A percentile compares a stretch with the other conserved stretches of the same genome.
Conservation (phyloP, 2,888 invertebrate genomes). For the Ephialtes manifestator region DNA sequence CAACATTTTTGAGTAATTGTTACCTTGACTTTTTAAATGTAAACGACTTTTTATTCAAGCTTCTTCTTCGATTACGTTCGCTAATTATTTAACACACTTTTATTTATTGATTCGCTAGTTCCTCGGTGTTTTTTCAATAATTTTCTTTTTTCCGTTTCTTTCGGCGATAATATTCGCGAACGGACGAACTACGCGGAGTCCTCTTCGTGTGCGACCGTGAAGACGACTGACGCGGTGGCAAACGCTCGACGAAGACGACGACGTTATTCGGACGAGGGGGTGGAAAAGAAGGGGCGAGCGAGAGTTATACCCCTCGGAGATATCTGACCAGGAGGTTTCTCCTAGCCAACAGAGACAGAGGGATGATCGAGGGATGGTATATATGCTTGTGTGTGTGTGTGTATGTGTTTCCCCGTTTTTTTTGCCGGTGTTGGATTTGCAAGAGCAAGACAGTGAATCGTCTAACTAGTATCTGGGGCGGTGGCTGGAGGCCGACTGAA, state of each 20-base stretch:
- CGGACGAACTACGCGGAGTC: constrained; percentile 27
- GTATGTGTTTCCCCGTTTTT: not conserved
- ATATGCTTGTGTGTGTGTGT: not conserved
- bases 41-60: not conserved
- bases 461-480: constrained; percentile 86
- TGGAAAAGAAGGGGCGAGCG: constrained; percentile 70
- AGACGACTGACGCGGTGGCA: constrained; percentile 50
- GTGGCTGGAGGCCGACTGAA: constrained; percentile 89
- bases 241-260: constrained; percentile 31
- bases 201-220: constrained; percentile 44
- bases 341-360: constrained; percentile 81
- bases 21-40: constrained; percentile 11
- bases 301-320: constrained; percentile 78
- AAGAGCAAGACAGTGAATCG: constrained; percentile 79
- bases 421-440: constrained; percentile 5
- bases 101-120: not conserved
- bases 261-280: constrained; percentile 33
- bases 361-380: constrained; percentile 72
- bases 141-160: not conserved
- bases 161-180: constrained; percentile 13
- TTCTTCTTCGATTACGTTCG: not conserved
- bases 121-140: not conserved
- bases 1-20: constrained; percentile 89
- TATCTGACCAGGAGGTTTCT: constrained; percentile 73
- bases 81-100: not conserved